These are phyloP conservation scores for Ctenochaetus hawaiiensis DNA, from an alignment of 2,797 vertebrate species.

Conservation along the genomic window DNA sequence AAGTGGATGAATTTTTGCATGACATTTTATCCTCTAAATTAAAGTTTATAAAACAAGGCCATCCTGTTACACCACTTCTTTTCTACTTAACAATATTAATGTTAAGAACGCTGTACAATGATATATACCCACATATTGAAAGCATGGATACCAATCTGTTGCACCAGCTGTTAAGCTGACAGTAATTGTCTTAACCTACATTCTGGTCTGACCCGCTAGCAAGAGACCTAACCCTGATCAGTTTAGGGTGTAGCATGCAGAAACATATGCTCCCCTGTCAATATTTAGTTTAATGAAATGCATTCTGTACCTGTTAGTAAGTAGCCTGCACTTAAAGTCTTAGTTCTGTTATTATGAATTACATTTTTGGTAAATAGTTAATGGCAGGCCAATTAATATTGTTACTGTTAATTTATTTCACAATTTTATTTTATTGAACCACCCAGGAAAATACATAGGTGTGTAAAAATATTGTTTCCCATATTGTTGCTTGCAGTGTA, in stretches of 20 bases:
- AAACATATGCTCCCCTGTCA: not conserved
- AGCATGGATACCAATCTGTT: slow-evolving; percentile 61
- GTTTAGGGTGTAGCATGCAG: slow-evolving; percentile 7
- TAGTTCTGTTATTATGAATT: not conserved
- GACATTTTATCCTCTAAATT: not conserved
- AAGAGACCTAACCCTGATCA: slow-evolving; percentile 23
- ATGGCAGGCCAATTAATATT: not conserved
- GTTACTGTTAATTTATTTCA: not conserved
- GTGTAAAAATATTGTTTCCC: not conserved
- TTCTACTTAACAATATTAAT: slow-evolving; percentile 6
- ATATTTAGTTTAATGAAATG: slow-evolving; percentile 1
- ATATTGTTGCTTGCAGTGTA: not conserved
- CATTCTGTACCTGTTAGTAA: not conserved
- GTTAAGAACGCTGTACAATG: slow-evolving; percentile 11
- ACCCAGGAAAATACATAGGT: not conserved
- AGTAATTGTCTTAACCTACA: slow-evolving; percentile 85
- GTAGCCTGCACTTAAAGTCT: not conserved
- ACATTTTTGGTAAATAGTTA: not conserved
- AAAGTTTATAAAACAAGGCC: not conserved
- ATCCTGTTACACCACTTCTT: not conserved
- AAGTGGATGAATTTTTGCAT: not conserved
- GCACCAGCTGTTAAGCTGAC: slow-evolving; percentile 61
- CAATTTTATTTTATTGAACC: not conserved
- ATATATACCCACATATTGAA: slow-evolving; percentile 37
- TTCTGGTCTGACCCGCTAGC: slow-evolving; percentile 59